Conservation (phyloP, 2,888 invertebrate species). For the Nomada hirtipes region DNA sequence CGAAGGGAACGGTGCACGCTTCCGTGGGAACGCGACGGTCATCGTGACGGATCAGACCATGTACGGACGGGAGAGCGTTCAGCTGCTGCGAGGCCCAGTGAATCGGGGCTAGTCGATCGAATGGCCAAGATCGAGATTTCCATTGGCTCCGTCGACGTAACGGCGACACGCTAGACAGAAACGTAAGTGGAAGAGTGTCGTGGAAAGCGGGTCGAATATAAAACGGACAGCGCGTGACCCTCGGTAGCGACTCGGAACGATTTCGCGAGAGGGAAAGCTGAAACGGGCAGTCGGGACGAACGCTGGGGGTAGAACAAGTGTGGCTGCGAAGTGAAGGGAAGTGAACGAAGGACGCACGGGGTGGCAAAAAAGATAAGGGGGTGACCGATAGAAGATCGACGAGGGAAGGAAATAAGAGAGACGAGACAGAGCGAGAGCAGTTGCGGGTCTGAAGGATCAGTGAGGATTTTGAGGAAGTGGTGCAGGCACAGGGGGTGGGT, state of each 20-base stretch:
- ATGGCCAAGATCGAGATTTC: neutral
- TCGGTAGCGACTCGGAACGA: slow-evolving; percentile 1
- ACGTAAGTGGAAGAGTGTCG: neutral
- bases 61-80: neutral
- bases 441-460: neutral
- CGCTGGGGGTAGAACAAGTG: slow-evolving; percentile 16
- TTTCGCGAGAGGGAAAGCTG: slow-evolving; percentile 18
- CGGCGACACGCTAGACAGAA: neutral
- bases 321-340: slow-evolving; percentile 1
- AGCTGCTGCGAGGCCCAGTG: slow-evolving; percentile 3
- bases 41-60: slow-evolving; percentile 6
- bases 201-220: neutral
- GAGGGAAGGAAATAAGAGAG: neutral
- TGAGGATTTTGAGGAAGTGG: slow-evolving; percentile 15
- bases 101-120: slow-evolving; percentile 17
- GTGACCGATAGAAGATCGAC: neutral
- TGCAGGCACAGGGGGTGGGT: slow-evolving; percentile 30
- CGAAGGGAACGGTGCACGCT: slow-evolving; percentile 6
- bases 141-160: neutral
- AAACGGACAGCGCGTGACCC: neutral
- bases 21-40: neutral
- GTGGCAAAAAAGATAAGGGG: no score
- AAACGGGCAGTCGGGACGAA: slow-evolving; percentile 9
- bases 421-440: neutral
- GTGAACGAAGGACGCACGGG: neutral